A percentile compares a stretch with the other conserved stretches of the same genome.
phyloP scores from a whole-genome alignment of 2,113 vertebrate species.

The Acanthisitta chloris region DNA sequence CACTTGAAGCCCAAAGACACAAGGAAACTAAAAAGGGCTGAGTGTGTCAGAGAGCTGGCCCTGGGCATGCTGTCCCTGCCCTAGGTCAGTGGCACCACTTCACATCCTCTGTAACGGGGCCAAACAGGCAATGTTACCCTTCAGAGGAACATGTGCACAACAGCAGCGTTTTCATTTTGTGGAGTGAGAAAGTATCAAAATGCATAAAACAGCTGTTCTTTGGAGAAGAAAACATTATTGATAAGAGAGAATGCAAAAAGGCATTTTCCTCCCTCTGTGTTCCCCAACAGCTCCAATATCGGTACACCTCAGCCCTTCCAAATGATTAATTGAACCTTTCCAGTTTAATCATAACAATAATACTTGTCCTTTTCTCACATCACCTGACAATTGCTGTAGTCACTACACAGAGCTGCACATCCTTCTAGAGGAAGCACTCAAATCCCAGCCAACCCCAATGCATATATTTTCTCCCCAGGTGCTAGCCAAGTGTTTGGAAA shows the following conservation, averaged over 20 bases:
- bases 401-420: neutral
- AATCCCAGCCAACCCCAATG: neutral
- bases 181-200: neutral
- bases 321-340: slow-evolving; percentile 27
- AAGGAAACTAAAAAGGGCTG: neutral
- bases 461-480: slow-evolving; percentile 14
- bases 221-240: neutral
- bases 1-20: neutral
- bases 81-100: neutral
- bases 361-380: slow-evolving; percentile 8
- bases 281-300: neutral
- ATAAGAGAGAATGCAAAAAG: neutral
- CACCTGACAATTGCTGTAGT: neutral
- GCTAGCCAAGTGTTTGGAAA: slow-evolving; percentile 30
- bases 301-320: neutral
- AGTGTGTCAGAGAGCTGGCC: neutral
- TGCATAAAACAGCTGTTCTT: neutral
- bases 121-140: neutral
- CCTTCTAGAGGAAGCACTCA: neutral
- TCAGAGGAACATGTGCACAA: neutral
- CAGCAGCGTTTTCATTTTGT: neutral
- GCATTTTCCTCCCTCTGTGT: neutral
- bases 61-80: neutral
- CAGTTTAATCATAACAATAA: slow-evolving; percentile 15
- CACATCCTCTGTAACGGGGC: neutral